Base-by-base conservation (phyloP, 2,888 invertebrate genomes). In the Ichneumoninae sp. region DNA sequence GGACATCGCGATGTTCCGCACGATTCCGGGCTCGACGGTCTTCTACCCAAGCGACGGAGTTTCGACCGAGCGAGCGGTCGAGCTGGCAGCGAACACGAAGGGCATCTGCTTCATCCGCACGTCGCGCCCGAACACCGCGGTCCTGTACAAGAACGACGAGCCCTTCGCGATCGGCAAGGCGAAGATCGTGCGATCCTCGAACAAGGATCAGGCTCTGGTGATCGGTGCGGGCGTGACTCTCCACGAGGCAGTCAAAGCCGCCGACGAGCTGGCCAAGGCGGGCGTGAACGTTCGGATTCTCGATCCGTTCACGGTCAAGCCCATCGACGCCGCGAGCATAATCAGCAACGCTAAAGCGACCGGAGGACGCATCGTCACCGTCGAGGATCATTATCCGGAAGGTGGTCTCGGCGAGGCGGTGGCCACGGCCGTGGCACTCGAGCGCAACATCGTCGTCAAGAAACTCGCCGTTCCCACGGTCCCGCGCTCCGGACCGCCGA, bases 381-480 rank as follows among this genome's bases (percentile, higher is more conserved):
- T 99, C 0, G 99, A 99, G 94, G 99, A 99, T 94, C 99, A 99
- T 94, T 99, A 99, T 94, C 96, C 97, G 87, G 98, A 98, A 94
- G 99, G 99, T 86, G 99, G 99, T 74, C 92, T 99, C 78, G 99
- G 99, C 84, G 99, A 99, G 93, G 99, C 99, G 22, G 99, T 99
- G 8, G 93, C 97, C 16, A 96, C 97, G 0, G 98, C 97, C 7
- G 95, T 98, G 82, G 96, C 97, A 1, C 94, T 95, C 88, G 95
- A 97, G 90, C 95, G 96, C 1, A 95, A 96, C 91, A 95, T 97
- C 73, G 91, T 96, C 1, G 96, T 98, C 77, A 96, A 96, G 91
- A 97, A 97, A 92, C 94, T 99, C 87, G 98, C 96, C 87, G 98
- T 99, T 40, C 94, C 95, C 8, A 96, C 95, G 47, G 95, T 99